Conservation (phyloP, 1,140 invertebrate species). For the Papilio polyxenes region DNA sequence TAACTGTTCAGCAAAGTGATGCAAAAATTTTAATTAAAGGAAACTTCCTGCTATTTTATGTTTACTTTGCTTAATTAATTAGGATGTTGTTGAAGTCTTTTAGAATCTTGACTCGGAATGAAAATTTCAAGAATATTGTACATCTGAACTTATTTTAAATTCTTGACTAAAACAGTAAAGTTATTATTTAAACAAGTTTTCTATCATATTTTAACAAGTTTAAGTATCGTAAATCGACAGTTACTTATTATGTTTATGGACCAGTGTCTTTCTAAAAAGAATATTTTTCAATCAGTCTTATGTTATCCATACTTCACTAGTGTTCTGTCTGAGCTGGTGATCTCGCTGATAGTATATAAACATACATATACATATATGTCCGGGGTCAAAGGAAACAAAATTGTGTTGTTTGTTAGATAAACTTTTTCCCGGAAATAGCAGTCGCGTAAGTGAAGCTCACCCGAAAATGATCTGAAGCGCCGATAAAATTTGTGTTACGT, state of each 20-base stretch:
- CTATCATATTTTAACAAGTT: too few relatives aligned
- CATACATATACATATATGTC: not conserved
- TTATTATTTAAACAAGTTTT: too few relatives aligned
- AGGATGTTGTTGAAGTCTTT: not conserved
- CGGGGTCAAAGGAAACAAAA: slow-evolving; percentile 19
- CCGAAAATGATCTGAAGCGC: slow-evolving; percentile 21
- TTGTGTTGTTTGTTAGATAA: slow-evolving; percentile 14
- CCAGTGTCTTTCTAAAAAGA: too few relatives aligned
- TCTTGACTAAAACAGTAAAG: too few relatives aligned
- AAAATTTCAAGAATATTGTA: not conserved
- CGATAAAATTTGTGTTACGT: slow-evolving; percentile 9
- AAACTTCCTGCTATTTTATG: not conserved
- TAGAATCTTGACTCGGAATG: not conserved
- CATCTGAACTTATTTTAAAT: too few relatives aligned
- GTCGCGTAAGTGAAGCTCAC: slow-evolving; percentile 21
- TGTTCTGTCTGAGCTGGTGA: not conserved
- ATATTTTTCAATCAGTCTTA: too few relatives aligned
- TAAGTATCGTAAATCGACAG: too few relatives aligned
- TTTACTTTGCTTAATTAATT: not conserved
- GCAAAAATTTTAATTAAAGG: slow-evolving; percentile 18
- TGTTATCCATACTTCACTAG: too few relatives aligned
- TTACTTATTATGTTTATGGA: too few relatives aligned
- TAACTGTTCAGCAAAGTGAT: slow-evolving; percentile 2
- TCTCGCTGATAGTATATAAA: not conserved
- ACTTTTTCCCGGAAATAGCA: slow-evolving; percentile 16